Conservation (phyloP, 2,888 invertebrate species). For the Eugnorisma glareosa region DNA sequence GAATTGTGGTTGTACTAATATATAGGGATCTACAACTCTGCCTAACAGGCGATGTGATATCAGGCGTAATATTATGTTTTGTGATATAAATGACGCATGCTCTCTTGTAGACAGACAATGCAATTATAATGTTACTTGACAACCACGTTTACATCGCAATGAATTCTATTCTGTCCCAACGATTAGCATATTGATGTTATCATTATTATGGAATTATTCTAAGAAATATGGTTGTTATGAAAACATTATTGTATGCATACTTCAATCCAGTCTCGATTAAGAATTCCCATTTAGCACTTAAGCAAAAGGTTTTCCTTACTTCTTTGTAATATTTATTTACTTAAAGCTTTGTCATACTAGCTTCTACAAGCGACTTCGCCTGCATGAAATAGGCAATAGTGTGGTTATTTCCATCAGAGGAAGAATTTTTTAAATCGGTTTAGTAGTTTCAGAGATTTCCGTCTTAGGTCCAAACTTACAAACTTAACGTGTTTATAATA, state of each 20-base stretch:
- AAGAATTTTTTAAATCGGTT: background rate
- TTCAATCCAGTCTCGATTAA: conserved; percentile 17
- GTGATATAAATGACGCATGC: too few species aligned
- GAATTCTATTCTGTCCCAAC: conserved; percentile 27
- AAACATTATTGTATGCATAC: conserved; percentile 12
- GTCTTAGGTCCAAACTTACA: background rate
- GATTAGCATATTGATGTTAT: conserved; percentile 53
- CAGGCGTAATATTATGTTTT: too few species aligned
- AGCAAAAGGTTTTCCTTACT: conserved; percentile 11
- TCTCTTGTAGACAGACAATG: conserved; percentile 20
- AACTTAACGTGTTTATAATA: background rate
- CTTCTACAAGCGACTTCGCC: background rate
- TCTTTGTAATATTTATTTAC: background rate
- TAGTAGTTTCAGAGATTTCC: background rate
- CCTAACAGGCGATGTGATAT: too few species aligned
- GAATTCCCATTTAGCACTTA: conserved; percentile 15
- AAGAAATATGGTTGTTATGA: conserved; percentile 13
- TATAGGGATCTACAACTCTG: too few species aligned
- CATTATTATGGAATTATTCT: conserved; percentile 31
- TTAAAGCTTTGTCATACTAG: background rate
- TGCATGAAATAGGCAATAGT: background rate
- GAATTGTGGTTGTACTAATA: too few species aligned
- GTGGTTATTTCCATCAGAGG: background rate
- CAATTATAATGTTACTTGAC: conserved; percentile 49
- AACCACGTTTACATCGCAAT: conserved; percentile 51